A percentile compares a stretch with the other conserved stretches of the same genome.
phyloP scores from a whole-genome alignment of 2,113 vertebrate species.

The Melanerpes formicivorus region DNA sequence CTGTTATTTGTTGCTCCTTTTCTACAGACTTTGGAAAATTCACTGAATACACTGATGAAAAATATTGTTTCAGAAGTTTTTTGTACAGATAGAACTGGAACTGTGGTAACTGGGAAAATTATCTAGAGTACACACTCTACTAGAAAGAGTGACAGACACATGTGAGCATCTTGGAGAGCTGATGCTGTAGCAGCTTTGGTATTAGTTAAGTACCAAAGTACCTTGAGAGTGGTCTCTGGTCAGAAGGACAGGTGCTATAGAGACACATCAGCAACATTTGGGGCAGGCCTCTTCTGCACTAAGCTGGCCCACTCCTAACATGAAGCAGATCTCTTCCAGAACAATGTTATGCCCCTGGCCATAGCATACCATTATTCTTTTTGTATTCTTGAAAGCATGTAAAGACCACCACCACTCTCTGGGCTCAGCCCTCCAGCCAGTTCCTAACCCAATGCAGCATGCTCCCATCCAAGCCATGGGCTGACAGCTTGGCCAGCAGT shows the following conservation, averaged over 20 bases:
- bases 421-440: too few relatives aligned
- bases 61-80: not conserved
- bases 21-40: not conserved
- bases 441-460: too few relatives aligned
- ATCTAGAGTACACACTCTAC: not conserved
- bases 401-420: not conserved
- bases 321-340: not conserved
- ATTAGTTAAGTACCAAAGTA: accelerated
- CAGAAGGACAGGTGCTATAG: not conserved
- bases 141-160: not conserved
- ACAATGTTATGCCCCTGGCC: not conserved
- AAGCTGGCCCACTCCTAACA: not conserved
- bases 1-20: not conserved
- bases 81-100: not conserved
- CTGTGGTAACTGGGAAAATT: not conserved
- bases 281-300: not conserved
- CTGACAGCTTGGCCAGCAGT: too few relatives aligned
- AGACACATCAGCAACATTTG: not conserved
- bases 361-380: accelerated
- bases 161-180: not conserved
- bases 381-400: not conserved
- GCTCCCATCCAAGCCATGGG: too few relatives aligned
- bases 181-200: not conserved
- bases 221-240: not conserved
- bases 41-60: not conserved